Conservation (phyloP, 2,888 invertebrate species). For the Cactoblastis cactorum region DNA sequence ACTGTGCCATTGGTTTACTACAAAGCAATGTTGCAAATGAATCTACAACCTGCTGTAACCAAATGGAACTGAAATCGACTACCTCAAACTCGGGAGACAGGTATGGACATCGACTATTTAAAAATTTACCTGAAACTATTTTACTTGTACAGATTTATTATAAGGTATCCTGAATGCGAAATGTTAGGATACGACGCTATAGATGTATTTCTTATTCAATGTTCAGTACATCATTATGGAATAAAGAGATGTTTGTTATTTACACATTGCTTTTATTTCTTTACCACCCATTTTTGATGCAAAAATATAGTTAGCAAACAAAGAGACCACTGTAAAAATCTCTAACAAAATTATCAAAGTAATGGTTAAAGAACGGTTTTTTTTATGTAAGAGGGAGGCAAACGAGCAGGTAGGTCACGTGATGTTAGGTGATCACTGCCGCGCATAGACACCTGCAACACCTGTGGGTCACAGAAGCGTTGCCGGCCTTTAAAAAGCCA, state of each 20-base stretch:
- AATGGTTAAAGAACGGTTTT: too few species aligned
- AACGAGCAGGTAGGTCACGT: too few species aligned
- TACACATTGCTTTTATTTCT: constrained; percentile 31
- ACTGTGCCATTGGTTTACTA: background rate
- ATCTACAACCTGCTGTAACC: background rate
- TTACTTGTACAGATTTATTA: constrained; percentile 63
- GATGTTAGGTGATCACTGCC: too few species aligned
- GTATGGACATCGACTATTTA: constrained; percentile 35
- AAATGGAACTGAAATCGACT: constrained; percentile 38
- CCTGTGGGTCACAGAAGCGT: too few species aligned
- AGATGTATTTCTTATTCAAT: constrained; percentile 73
- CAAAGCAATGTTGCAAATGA: background rate
- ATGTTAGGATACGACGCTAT: constrained; percentile 63
- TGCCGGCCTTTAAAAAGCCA: too few species aligned
- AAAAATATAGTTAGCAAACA: too few species aligned
- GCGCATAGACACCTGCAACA: too few species aligned
- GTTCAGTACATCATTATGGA: constrained; percentile 75
- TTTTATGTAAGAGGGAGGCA: too few species aligned
- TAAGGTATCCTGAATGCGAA: constrained; percentile 58
- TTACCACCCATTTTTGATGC: too few species aligned
- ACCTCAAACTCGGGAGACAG: constrained; percentile 62
- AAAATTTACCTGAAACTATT: constrained; percentile 38
- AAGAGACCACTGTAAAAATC: background rate
- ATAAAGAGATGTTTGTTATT: constrained; percentile 78
- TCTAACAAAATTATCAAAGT: too few species aligned